Base-by-base conservation (phyloP, 2,113 vertebrate species). In the Neodon shergylaensis region DNA sequence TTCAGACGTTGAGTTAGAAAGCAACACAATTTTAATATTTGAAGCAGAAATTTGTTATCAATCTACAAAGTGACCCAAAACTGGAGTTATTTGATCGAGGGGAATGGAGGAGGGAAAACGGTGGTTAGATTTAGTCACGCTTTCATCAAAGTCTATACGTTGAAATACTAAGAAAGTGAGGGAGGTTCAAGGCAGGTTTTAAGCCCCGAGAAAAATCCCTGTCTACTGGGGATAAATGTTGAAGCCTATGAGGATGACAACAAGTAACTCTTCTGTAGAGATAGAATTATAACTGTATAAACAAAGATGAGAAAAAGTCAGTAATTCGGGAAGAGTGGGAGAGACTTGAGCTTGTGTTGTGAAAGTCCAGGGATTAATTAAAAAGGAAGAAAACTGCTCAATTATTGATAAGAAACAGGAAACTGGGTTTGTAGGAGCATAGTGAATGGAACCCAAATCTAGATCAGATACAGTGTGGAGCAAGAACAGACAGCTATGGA, bases 71-170 rank as follows among this genome's bases (percentile, higher is more conserved):
- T 33, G 44, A 33, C 28, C 65, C 68, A 11, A 49, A 86, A 33
- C 19, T 49, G 31, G 14, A 52, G 4, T 22, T 86, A 22, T n/a
- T 70, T 70, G 31, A 68, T 33, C 22, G 19, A 68, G 44, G 28
- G 0, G 31, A 5, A 22, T 1, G 4, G 3, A 11, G 3, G 14
- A 47, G 22, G 52, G 52, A 70, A 21, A 21, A 3, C 0, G 5
- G 28, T 44, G 28, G 33, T 66, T 31, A 33, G 63, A 63, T 47
- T 85, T 44, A 66, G 26, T 21, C 16, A 66, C 21, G 10, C 66
- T 66, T 28, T 85, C 39, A 33, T 36, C 49, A 86, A 22, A 70
- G 42, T 22, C 17, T 49, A 2, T n/a, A 70, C n/a, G 9, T n/a
- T 86, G 16, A 86, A 70, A n/a, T 19, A 52, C 2, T 68, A 52